These are phyloP conservation scores for Oncorhynchus clarkii DNA, from an alignment of 2,113 vertebrate genomes.

Conservation along the genomic window DNA sequence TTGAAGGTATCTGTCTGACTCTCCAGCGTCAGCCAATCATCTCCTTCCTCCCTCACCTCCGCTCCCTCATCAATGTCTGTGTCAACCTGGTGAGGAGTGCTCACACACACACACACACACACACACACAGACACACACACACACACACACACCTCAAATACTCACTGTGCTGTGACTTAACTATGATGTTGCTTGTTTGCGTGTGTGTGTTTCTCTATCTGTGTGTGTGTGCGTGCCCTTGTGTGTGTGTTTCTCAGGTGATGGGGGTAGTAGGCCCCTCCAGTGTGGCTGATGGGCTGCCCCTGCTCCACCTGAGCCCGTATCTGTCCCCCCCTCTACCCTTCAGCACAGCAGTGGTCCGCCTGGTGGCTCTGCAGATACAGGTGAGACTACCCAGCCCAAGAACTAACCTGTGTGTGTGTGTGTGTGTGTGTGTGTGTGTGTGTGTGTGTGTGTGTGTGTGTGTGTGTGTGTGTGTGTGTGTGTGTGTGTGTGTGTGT, in stretches of 20 bases:
- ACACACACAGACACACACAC: neutral
- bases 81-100: constrained; percentile 90
- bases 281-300: constrained; percentile 97
- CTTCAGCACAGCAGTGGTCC: constrained; percentile 98
- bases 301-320: constrained; percentile 98
- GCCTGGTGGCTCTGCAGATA: constrained; percentile 97
- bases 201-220: too few species aligned
- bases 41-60: constrained; percentile 97
- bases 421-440: too few species aligned
- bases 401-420: too few species aligned
- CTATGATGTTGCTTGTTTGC: neutral
- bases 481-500: too few species aligned
- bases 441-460: too few species aligned
- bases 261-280: constrained; percentile 99
- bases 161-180: too few species aligned
- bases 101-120: neutral
- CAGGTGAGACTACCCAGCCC: constrained; percentile 78
- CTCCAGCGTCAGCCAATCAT: constrained; percentile 99
- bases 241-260: constrained; percentile 74
- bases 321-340: constrained; percentile 98
- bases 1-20: constrained; percentile 98
- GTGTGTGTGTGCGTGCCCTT: neutral
- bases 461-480: too few species aligned
- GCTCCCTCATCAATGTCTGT: constrained; percentile 99
- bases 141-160: neutral